Percentiles rank a stretch among this genome's conserved stretches.
Evolutionary conservation across 2,888 invertebrate species (phyloP).

Genomic region (Thyatira batis): DNA sequence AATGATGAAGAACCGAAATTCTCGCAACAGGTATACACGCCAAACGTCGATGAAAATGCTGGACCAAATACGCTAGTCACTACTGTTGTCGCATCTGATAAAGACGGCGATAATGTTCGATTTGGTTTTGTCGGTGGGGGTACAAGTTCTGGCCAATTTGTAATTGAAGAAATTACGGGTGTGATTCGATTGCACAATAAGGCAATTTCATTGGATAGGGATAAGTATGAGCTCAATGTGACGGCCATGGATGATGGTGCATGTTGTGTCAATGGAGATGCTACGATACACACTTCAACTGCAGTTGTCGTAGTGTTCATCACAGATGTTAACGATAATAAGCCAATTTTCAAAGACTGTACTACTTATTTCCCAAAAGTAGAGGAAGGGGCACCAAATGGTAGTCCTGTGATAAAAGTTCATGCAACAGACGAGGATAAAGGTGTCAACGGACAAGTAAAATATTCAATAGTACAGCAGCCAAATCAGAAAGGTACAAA

Average conservation of each 20-base stretch:
- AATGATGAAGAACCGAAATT: conserved; percentile 99
- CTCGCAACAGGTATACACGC: conserved; percentile 97
- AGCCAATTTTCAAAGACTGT: conserved; percentile 97
- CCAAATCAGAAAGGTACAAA: conserved; percentile 97
- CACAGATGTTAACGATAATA: conserved; percentile 98
- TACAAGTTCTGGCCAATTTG: conserved; percentile 95
- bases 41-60: conserved; percentile 97
- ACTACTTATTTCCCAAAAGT: conserved; percentile 96
- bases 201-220: conserved; percentile 92
- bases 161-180: conserved; percentile 97
- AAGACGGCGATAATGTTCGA: conserved; percentile 97
- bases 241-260: conserved; percentile 99
- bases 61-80: conserved; percentile 97
- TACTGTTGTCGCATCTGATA: conserved; percentile 97
- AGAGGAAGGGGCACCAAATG: conserved; percentile 96
- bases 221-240: conserved; percentile 97
- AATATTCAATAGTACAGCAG: conserved; percentile 98
- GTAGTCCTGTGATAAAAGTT: conserved; percentile 95
- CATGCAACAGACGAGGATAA: conserved; percentile 98
- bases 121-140: conserved; percentile 96
- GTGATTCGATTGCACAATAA: conserved; percentile 95
- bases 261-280: conserved; percentile 95
- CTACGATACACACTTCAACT: conserved; percentile 94
- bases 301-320: conserved; percentile 98
- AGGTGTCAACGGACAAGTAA: conserved; percentile 96